Conservation (phyloP, 2,113 vertebrate species). For the Mus musculus region GRCm39 chr1:155224501-155225000, state of each 20-base stretch:
- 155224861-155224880: not conserved
- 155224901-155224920: not conserved
- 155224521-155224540: not conserved
- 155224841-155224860: not conserved
- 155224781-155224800: not conserved
- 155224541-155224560: not conserved
- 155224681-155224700: not conserved
- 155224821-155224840: not conserved
- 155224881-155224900: not conserved
- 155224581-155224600: not conserved
- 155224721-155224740: not conserved
- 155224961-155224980: not conserved
- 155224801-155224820: not conserved
- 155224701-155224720: not conserved
- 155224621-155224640: too few species aligned
- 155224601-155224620: not conserved
- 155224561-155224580: not conserved
- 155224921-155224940: not conserved
- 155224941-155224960: not conserved
- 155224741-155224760: not conserved
- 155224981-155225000: not conserved
- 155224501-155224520: not conserved
- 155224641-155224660: not conserved
- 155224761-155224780: not conserved
- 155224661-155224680: not conserved